These are phyloP conservation scores for Lagopus muta DNA, from an alignment of 2,113 vertebrate species.

Conservation along the genomic window DNA sequence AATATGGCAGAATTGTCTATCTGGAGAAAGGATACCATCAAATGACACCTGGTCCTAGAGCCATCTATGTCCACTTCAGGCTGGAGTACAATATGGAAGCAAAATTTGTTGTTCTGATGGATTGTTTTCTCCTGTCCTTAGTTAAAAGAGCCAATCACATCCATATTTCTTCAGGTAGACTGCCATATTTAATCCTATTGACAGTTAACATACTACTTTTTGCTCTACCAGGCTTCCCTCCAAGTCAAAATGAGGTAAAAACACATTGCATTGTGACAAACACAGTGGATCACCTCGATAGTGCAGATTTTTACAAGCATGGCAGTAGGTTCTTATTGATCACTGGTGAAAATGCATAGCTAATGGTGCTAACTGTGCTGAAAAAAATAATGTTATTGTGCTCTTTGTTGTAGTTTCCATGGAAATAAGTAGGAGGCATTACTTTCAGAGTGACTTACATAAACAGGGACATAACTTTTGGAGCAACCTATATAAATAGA, in stretches of 20 bases:
- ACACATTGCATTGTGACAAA: neutral
- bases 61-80: neutral
- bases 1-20: fast-evolving
- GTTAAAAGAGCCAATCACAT: neutral
- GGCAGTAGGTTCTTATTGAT: neutral
- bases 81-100: neutral
- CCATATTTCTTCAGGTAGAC: neutral
- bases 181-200: neutral
- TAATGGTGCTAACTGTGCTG: neutral
- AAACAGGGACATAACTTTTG: neutral
- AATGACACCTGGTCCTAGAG: neutral
- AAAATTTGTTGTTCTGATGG: neutral
- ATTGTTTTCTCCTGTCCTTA: neutral
- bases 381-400: neutral
- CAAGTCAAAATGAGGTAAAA: neutral
- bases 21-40: neutral
- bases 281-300: neutral
- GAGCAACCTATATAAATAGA: neutral
- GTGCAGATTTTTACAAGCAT: neutral
- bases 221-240: neutral
- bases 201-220: neutral
- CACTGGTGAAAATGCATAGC: neutral
- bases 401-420: neutral
- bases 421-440: neutral
- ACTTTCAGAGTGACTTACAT: neutral